phyloP scores from a whole-genome alignment of 2,888 invertebrate genomes.

The Dendrolimus houi region DNA sequence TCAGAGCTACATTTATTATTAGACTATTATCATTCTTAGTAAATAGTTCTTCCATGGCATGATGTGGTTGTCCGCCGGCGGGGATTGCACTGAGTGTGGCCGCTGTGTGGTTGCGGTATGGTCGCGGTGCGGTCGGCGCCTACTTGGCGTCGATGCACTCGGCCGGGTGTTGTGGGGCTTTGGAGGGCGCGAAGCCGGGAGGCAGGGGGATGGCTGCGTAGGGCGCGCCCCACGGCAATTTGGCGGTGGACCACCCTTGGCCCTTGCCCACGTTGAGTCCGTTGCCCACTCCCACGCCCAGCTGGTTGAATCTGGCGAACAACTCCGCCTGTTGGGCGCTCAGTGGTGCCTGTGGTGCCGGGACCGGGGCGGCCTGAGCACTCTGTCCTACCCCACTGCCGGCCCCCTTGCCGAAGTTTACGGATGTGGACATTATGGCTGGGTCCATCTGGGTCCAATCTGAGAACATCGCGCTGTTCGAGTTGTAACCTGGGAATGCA shows the following conservation, averaged over 20 bases:
- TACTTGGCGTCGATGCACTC: constrained; percentile 75
- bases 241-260: constrained; percentile 1
- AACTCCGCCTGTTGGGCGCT: constrained; percentile 53
- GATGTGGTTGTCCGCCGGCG: too few species aligned
- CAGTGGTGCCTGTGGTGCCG: constrained; percentile 13
- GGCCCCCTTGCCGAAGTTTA: constrained; percentile 61
- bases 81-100: constrained; percentile 4
- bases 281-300: constrained; percentile 28
- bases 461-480: constrained; percentile 69
- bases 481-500: constrained; percentile 39
- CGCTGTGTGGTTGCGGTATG: constrained; percentile 11
- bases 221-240: constrained; percentile 9
- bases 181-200: constrained; percentile 66
- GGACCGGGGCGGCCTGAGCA: constrained; percentile 17
- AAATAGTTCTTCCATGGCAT: too few species aligned
- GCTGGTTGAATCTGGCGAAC: constrained; percentile 59
- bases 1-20: too few species aligned
- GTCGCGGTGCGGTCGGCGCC: constrained; percentile 9
- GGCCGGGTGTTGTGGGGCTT: constrained; percentile 50
- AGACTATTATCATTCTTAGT: too few species aligned
- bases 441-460: constrained; percentile 97
- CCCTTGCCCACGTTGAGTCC: constrained; percentile 18
- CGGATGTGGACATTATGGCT: constrained; percentile 88
- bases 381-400: constrained; percentile 8
- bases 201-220: constrained; percentile 47